Conservation (phyloP, 2,888 invertebrate species). For the Anoplius nigerrimus region DNA sequence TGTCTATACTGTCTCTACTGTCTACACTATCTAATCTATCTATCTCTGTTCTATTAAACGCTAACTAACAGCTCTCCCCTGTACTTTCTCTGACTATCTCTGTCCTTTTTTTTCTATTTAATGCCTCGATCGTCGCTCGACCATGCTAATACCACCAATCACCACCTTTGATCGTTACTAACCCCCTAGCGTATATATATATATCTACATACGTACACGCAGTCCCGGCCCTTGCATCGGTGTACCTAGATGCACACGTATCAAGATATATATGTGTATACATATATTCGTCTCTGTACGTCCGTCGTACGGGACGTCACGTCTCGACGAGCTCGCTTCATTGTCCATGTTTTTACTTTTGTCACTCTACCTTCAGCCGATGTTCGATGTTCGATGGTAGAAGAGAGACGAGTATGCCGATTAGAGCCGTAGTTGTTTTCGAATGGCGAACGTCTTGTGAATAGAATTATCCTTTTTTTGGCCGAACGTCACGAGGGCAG, state of each 20-base stretch:
- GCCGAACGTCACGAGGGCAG: no score
- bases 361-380: no score
- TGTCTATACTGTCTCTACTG: neutral
- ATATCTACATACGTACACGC: conserved; percentile 31
- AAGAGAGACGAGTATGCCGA: no score
- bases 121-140: conserved; percentile 32
- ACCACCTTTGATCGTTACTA: conserved; percentile 34
- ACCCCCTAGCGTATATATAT: conserved; percentile 34
- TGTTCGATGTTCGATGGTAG: no score
- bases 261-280: conserved; percentile 37
- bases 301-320: no score
- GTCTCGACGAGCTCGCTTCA: no score
- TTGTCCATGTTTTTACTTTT: no score
- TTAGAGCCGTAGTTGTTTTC: no score
- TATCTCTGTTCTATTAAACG: conserved; percentile 14
- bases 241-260: conserved; percentile 36
- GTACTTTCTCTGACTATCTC: conserved; percentile 24
- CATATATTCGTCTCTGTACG: conserved; percentile 2
- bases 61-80: no score
- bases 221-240: conserved; percentile 30
- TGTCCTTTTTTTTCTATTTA: conserved; percentile 31
- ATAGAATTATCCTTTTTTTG: no score
- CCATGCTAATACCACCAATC: conserved; percentile 33
- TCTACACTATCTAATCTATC: conserved; percentile 10
- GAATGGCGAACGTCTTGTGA: no score